A percentile compares a stretch with the other conserved stretches of the same genome.
phyloP scores from a whole-genome alignment of 2,113 vertebrate species.

The Drymodes brunneopygia region DNA sequence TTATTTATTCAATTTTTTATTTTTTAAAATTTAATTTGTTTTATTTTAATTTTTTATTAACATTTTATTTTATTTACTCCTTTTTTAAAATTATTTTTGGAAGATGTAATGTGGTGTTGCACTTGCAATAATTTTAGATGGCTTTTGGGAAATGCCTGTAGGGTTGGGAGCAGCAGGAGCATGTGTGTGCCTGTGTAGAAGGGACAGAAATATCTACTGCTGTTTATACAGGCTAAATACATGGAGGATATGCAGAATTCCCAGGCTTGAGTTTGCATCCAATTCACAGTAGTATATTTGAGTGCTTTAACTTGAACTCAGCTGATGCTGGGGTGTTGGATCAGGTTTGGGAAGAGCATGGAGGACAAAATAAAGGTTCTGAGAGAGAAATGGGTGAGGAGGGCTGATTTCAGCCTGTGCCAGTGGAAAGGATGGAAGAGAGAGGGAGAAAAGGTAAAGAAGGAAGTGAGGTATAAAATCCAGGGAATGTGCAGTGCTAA shows the following conservation, averaged over 20 bases:
- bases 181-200: neutral
- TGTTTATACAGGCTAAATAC: neutral
- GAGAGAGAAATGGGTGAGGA: neutral
- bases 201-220: neutral
- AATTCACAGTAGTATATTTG: neutral
- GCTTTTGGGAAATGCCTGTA: conserved; percentile 42
- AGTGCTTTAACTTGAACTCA: neutral
- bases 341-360: neutral
- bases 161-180: neutral
- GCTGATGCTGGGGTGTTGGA: neutral
- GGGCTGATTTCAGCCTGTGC: neutral
- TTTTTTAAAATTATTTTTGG: neutral
- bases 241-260: neutral
- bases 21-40: neutral
- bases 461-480: neutral
- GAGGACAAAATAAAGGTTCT: neutral
- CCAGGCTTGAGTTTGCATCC: neutral
- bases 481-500: neutral
- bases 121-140: conserved; percentile 38
- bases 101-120: neutral
- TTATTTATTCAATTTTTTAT: neutral
- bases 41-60: neutral
- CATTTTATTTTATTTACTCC: neutral
- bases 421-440: neutral
- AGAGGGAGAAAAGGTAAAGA: neutral